phyloP scores from a whole-genome alignment of 2,888 invertebrate genomes.

The Dastarcus helophoroides region DNA sequence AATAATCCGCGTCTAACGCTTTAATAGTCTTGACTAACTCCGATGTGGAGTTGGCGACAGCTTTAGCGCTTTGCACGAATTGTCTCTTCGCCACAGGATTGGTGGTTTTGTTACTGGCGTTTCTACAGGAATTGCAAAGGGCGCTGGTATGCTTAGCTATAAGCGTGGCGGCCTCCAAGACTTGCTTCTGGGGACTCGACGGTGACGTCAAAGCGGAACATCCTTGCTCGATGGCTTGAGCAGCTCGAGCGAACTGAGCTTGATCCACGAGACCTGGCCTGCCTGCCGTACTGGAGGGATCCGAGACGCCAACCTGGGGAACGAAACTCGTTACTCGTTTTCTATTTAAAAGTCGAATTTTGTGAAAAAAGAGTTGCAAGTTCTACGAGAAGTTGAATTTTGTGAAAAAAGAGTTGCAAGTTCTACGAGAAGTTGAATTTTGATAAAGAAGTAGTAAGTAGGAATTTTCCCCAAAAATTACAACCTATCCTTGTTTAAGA shows the following conservation, averaged over 20 bases:
- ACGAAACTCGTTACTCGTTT: too few relatives aligned
- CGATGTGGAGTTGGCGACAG: conserved; percentile 93
- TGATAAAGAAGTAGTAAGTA: too few relatives aligned
- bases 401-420: too few relatives aligned
- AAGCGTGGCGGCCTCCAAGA: conserved; percentile 81
- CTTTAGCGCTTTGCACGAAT: conserved; percentile 95
- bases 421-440: too few relatives aligned
- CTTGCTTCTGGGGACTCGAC: conserved; percentile 66
- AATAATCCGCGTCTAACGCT: conserved; percentile 73
- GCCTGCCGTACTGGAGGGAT: conserved; percentile 80
- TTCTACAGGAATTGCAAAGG: conserved; percentile 88
- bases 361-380: too few relatives aligned
- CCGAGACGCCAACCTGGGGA: conserved; percentile 73
- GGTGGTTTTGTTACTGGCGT: conserved; percentile 80
- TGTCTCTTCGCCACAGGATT: conserved; percentile 90
- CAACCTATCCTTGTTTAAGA: too few relatives aligned
- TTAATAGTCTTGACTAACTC: conserved; percentile 92
- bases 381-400: too few relatives aligned
- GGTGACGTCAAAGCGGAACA: conserved; percentile 67
- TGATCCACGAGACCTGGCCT: conserved; percentile 82
- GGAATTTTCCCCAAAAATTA: too few relatives aligned
- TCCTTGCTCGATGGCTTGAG: conserved; percentile 81
- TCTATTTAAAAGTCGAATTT: too few relatives aligned
- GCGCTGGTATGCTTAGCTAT: conserved; percentile 95
- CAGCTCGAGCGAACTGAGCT: conserved; percentile 75